phyloP scores from a whole-genome alignment of 1,140 invertebrate genomes.

The Drosophila equinoxialis region DNA sequence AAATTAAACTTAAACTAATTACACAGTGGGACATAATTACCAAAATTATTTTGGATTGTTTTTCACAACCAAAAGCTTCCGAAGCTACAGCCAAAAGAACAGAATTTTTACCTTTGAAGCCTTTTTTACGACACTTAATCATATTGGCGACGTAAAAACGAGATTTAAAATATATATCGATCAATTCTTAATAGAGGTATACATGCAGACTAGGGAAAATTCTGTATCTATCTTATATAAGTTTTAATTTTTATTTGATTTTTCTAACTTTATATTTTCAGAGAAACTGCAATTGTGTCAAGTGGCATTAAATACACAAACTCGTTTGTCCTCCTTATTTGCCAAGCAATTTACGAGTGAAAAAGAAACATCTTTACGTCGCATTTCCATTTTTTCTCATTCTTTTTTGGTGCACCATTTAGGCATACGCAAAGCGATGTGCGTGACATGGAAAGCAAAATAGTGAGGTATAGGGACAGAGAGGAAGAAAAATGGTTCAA shows the following conservation, averaged over 20 bases:
- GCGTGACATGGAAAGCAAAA: conserved; percentile 34
- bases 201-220: no score
- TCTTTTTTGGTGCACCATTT: conserved; percentile 29
- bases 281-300: conserved; percentile 40
- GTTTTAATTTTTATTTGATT: no score
- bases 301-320: conserved; percentile 54
- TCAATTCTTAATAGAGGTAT: no score
- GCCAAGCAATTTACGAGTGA: conserved; percentile 54
- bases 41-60: no score
- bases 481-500: not conserved
- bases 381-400: conserved; percentile 4
- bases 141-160: no score
- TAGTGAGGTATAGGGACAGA: conserved; percentile 43
- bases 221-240: not conserved
- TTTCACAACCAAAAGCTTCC: no score
- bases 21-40: no score
- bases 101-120: no score
- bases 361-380: conserved; percentile 35
- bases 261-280: not conserved
- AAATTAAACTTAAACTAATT: no score
- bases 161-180: no score
- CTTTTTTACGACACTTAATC: no score
- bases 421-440: conserved; percentile 27
- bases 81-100: no score
- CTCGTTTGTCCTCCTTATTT: conserved; percentile 57